Evolutionary conservation across 2,113 vertebrate species (phyloP).

Genomic region (Plectropomus leopardus): DNA sequence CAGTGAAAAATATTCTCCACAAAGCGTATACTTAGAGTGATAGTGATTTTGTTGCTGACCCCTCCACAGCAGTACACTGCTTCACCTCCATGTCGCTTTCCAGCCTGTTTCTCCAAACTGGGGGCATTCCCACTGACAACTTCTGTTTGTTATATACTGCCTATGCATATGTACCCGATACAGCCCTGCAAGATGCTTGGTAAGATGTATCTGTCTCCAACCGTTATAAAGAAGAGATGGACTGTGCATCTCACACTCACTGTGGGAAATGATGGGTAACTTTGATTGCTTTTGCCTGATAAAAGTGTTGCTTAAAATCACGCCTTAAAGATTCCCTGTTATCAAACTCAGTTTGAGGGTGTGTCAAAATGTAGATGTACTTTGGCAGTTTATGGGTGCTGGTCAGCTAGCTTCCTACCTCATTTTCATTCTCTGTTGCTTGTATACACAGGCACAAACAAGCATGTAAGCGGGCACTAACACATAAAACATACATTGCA

Average conservation of each 20-base stretch:
- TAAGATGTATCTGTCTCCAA: conserved; percentile 13
- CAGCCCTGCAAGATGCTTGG: conserved; percentile 14
- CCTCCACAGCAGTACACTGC: no score
- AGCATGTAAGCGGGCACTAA: background rate
- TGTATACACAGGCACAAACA: conserved; percentile 2
- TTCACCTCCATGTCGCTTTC: no score
- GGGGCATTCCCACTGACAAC: no score
- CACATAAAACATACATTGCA: background rate
- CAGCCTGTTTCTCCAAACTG: no score
- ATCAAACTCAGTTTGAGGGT: conserved; percentile 10
- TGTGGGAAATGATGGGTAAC: conserved; percentile 16
- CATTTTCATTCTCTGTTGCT: background rate
- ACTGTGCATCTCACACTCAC: background rate
- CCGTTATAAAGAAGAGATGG: background rate
- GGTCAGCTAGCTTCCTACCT: background rate
- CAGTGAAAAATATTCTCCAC: no score
- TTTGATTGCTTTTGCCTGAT: conserved; percentile 1
- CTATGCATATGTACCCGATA: no score
- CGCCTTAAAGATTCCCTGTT: background rate
- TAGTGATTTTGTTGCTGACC: no score
- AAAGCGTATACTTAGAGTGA: no score
- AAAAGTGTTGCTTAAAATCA: conserved; percentile 3
- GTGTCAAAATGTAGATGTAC: conserved; percentile 3
- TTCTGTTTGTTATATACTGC: no score
- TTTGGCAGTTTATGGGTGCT: background rate